Evolutionary conservation across 2,888 invertebrate genomes (phyloP).

Genomic region (Phaedon cochleariae): DNA sequence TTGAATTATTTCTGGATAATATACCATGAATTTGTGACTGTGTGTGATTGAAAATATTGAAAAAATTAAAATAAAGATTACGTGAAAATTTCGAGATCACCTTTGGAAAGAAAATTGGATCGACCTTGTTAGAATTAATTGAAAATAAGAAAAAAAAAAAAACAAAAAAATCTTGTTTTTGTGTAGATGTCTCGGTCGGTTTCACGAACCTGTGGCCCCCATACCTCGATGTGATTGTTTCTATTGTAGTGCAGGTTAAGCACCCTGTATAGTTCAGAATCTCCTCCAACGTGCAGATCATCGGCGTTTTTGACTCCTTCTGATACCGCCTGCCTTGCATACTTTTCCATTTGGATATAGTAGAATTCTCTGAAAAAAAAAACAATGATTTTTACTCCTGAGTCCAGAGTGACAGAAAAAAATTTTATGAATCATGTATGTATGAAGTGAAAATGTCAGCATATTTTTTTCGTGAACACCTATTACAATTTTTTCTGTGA

Average conservation of each 20-base stretch:
- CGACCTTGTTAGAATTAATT: not conserved
- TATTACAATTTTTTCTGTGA: too few relatives aligned
- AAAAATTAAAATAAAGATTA: conserved; percentile 9
- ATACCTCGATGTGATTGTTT: conserved; percentile 95
- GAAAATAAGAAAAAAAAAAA: not conserved
- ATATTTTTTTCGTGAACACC: not conserved
- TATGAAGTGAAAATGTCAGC: not conserved
- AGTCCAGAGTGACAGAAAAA: too few relatives aligned
- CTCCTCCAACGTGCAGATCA: conserved; percentile 91
- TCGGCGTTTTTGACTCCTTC: conserved; percentile 94
- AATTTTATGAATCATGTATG: too few relatives aligned
- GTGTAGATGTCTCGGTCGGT: conserved; percentile 52
- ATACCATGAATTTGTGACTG: too few relatives aligned
- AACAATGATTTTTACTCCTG: too few relatives aligned
- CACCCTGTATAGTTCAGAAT: conserved; percentile 97
- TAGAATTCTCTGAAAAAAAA: conserved; percentile 93
- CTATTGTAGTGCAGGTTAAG: conserved; percentile 99
- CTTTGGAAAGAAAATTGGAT: not conserved
- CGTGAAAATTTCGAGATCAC: conserved; percentile 26
- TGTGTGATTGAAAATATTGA: not conserved
- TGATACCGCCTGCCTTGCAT: conserved; percentile 96
- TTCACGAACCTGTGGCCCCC: conserved; percentile 73
- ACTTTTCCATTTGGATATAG: conserved; percentile 99
- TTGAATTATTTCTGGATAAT: too few relatives aligned
- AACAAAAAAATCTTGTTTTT: not conserved